These are phyloP conservation scores for Nephila pilipes DNA, from an alignment of 1,140 invertebrate genomes.

Conservation along the genomic window DNA sequence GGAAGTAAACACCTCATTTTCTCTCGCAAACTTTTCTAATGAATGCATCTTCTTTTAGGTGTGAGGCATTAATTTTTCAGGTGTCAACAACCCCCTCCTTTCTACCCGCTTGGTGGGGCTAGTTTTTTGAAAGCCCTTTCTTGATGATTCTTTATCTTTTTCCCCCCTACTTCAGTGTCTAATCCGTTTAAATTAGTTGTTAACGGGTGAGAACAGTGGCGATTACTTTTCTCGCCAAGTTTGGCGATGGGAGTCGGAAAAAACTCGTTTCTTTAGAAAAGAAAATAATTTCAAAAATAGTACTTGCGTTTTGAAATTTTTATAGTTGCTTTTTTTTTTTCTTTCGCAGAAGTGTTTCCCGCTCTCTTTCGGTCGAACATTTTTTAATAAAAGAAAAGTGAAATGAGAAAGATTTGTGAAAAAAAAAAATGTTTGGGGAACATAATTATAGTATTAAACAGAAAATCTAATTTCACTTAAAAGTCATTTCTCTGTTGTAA, in stretches of 20 bases:
- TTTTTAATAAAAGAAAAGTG: too few relatives aligned
- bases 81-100: constrained; percentile 24
- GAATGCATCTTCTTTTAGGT: constrained; percentile 19
- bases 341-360: too few relatives aligned
- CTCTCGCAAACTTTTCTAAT: background rate
- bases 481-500: too few relatives aligned
- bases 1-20: constrained; percentile 24
- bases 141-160: background rate
- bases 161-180: background rate
- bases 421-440: too few relatives aligned
- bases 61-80: constrained; percentile 29
- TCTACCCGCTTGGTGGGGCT: background rate
- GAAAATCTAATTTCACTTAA: too few relatives aligned
- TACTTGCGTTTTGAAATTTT: too few relatives aligned
- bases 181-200: background rate
- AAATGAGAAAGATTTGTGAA: too few relatives aligned
- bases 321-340: too few relatives aligned
- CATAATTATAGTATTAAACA: too few relatives aligned
- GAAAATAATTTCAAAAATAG: background rate
- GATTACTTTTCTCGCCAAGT: background rate
- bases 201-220: background rate
- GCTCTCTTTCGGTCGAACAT: too few relatives aligned
- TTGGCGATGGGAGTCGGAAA: background rate
- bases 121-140: background rate
- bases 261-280: background rate